Conservation (phyloP, 1,140 invertebrate species). For the Drosophila tsacasi region DNA sequence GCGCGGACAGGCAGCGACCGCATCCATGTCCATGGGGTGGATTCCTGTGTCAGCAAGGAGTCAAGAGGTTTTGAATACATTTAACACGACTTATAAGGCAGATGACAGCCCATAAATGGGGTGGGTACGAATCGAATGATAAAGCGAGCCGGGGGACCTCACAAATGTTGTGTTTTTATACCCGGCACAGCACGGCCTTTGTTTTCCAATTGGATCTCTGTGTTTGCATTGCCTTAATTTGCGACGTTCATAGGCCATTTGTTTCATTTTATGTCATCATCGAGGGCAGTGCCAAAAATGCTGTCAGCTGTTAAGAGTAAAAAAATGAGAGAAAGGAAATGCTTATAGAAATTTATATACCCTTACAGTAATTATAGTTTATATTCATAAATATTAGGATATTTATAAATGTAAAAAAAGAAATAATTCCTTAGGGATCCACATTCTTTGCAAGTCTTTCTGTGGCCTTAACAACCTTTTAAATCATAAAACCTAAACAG, state of each 20-base stretch:
- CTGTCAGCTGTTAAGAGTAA: slow-evolving; percentile 60
- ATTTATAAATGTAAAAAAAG: neutral
- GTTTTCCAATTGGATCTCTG: slow-evolving; percentile 75
- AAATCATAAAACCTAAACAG: neutral
- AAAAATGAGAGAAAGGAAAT: neutral
- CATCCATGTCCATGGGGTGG: slow-evolving; percentile 48
- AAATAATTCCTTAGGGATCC: neutral
- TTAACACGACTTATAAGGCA: slow-evolving; percentile 76
- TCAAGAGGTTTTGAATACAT: slow-evolving; percentile 83
- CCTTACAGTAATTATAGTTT: neutral
- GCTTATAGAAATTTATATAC: neutral
- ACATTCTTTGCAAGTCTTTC: neutral
- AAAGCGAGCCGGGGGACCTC: slow-evolving; percentile 37
- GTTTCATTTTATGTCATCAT: slow-evolving; percentile 83
- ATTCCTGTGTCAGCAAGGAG: slow-evolving; percentile 44
- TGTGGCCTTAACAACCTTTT: neutral
- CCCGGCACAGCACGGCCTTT: slow-evolving; percentile 28
- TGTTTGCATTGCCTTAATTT: slow-evolving; percentile 83
- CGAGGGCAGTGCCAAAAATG: slow-evolving; percentile 60
- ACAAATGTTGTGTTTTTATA: slow-evolving; percentile 63
- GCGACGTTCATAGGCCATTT: slow-evolving; percentile 79
- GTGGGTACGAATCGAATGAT: slow-evolving; percentile 10
- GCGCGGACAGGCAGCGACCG: slow-evolving; percentile 43
- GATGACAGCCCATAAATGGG: slow-evolving; percentile 50
- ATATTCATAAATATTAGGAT: neutral